These are phyloP conservation scores for Alosa sapidissima DNA, from an alignment of 2,797 vertebrate species.

Conservation along the genomic window DNA sequence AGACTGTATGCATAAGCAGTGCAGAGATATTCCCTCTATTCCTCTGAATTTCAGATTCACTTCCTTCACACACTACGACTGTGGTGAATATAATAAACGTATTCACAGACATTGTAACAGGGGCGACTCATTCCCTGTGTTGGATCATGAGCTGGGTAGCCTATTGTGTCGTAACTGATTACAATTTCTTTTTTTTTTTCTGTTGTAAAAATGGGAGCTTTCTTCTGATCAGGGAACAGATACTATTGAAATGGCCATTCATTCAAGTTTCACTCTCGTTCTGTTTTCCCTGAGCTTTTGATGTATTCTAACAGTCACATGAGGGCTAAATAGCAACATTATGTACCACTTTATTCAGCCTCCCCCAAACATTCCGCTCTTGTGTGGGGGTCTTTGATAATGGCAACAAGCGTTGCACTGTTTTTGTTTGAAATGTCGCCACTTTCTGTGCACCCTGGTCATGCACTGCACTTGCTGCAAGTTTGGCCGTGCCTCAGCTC, in stretches of 20 bases:
- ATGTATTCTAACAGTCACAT: conserved; percentile 60
- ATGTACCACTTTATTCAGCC: conserved; percentile 51
- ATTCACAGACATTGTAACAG: not conserved
- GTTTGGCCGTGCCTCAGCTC: not conserved
- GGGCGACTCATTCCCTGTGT: not conserved
- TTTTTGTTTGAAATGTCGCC: conserved; percentile 44
- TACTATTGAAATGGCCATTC: conserved; percentile 41
- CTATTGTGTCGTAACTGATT: not conserved
- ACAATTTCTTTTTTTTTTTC: not conserved
- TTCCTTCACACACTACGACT: not conserved
- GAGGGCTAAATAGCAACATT: conserved; percentile 57
- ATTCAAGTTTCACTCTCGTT: conserved; percentile 39
- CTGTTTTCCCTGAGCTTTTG: conserved; percentile 35
- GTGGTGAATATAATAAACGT: not conserved
- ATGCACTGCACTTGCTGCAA: conserved; percentile 4
- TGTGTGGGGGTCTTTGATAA: conserved; percentile 59
- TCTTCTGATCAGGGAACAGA: conserved; percentile 42
- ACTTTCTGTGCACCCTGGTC: conserved; percentile 26
- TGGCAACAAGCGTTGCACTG: conserved; percentile 55
- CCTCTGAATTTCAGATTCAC: conserved; percentile 2
- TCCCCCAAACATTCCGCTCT: conserved; percentile 55
- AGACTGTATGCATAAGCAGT: not conserved
- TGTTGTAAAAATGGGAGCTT: conserved; percentile 26
- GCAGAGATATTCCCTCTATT: not conserved
- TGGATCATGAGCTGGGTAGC: not conserved